These are phyloP conservation scores for Drosophila yakuba DNA, from an alignment of 1,140 invertebrate genomes.

Conservation along the genomic window DNA sequence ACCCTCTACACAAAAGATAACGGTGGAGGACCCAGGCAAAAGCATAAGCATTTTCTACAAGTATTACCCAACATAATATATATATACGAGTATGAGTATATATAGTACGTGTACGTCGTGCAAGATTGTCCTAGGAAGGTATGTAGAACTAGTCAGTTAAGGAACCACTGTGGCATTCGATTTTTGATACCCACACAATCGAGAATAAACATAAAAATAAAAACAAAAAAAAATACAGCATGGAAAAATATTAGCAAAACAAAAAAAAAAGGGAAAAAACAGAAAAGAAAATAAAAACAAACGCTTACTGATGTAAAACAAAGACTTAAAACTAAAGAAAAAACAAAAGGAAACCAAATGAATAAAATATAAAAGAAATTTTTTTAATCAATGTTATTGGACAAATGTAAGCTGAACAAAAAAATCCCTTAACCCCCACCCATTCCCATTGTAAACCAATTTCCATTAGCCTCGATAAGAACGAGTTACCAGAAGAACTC, in stretches of 20 bases:
- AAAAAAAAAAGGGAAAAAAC: constrained; percentile 8
- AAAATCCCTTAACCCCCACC: background rate
- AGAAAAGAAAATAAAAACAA: constrained; percentile 52
- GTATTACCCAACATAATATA: constrained; percentile 43
- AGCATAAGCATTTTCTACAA: constrained; percentile 60
- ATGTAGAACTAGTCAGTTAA: constrained; percentile 21
- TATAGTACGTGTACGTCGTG: background rate
- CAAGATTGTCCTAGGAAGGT: constrained; percentile 7
- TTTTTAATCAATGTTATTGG: constrained; percentile 46
- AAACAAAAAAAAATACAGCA: constrained; percentile 13
- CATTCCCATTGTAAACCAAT: background rate
- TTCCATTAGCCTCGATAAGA: background rate
- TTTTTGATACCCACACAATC: constrained; percentile 58
- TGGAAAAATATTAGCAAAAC: constrained; percentile 16
- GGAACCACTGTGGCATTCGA: constrained; percentile 51
- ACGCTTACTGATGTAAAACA: constrained; percentile 81
- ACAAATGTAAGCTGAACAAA: constrained; percentile 19
- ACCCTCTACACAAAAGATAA: constrained; percentile 10
- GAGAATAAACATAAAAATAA: constrained; percentile 4
- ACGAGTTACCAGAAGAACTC: constrained; percentile 11
- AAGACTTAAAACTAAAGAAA: constrained; percentile 64
- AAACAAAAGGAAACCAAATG: constrained; percentile 4
- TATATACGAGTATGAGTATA: constrained; percentile 5
- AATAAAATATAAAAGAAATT: constrained; percentile 31
- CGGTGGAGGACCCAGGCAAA: constrained; percentile 7